Evolutionary conservation across 2,113 vertebrate genomes (phyloP).

Genomic region (Mesembrinibis cayennensis): DNA sequence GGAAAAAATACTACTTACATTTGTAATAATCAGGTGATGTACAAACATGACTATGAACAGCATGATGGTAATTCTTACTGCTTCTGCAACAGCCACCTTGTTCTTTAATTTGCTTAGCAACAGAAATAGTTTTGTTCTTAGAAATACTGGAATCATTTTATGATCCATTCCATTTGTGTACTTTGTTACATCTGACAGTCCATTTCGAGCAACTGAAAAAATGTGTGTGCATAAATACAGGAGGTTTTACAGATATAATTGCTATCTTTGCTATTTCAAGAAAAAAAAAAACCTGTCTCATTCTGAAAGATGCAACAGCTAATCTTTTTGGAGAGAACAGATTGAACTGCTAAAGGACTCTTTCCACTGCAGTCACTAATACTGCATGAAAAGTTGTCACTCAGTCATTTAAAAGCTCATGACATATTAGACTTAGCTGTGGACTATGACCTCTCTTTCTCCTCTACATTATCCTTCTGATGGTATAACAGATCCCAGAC

Average conservation of each 20-base stretch:
- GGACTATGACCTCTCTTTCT: neutral
- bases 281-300: neutral
- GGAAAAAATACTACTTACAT: neutral
- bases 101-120: neutral
- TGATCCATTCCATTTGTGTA: neutral
- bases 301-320: neutral
- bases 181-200: neutral
- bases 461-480: neutral
- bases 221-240: neutral
- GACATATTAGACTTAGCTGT: neutral
- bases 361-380: neutral
- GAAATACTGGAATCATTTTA: neutral
- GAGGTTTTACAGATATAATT: neutral
- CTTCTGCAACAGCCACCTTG: neutral
- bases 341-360: neutral
- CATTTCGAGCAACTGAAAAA: neutral
- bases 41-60: neutral
- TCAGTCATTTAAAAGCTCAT: neutral
- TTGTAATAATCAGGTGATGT: neutral
- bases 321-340: neutral
- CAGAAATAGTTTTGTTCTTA: neutral
- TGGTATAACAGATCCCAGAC: neutral
- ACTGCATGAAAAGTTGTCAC: neutral
- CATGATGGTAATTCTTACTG: neutral
- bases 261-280: neutral